These are phyloP conservation scores for Heliconius sara DNA, from an alignment of 2,888 invertebrate species.

Conservation along the genomic window DNA sequence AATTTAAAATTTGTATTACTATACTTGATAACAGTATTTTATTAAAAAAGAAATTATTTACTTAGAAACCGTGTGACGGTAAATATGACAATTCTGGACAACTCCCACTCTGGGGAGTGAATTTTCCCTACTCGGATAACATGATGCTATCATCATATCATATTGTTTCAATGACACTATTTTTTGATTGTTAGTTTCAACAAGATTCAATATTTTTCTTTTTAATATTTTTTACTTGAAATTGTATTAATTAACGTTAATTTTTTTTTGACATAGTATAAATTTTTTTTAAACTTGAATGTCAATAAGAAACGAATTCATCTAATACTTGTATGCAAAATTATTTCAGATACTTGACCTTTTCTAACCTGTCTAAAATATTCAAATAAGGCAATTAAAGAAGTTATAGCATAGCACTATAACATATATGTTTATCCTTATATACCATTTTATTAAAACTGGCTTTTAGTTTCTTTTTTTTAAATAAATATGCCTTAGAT, in stretches of 20 bases:
- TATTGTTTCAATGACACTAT: too few species aligned
- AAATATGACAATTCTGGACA: too few species aligned
- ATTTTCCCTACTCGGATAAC: too few species aligned
- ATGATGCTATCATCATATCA: too few species aligned
- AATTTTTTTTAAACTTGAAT: background rate
- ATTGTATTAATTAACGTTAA: background rate
- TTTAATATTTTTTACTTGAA: too few species aligned
- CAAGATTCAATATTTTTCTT: too few species aligned
- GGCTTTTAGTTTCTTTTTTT: conserved; percentile 2
- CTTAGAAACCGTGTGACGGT: too few species aligned
- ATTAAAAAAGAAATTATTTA: too few species aligned
- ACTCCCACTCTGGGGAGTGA: too few species aligned
- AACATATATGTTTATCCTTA: background rate
- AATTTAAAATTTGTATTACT: too few species aligned
- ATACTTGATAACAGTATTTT: too few species aligned
- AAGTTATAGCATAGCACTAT: conserved; percentile 20
- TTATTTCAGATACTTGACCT: conserved; percentile 15
- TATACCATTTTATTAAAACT: conserved; percentile 8
- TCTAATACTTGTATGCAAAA: conserved; percentile 15
- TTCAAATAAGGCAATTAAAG: conserved; percentile 13
- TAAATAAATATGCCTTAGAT: background rate
- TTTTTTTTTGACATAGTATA: background rate
- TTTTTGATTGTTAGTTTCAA: too few species aligned
- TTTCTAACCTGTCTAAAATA: conserved; percentile 24
- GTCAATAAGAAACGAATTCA: background rate